Conservation (phyloP, 2,113 vertebrate genomes). For the Cyprinus carpio region DNA sequence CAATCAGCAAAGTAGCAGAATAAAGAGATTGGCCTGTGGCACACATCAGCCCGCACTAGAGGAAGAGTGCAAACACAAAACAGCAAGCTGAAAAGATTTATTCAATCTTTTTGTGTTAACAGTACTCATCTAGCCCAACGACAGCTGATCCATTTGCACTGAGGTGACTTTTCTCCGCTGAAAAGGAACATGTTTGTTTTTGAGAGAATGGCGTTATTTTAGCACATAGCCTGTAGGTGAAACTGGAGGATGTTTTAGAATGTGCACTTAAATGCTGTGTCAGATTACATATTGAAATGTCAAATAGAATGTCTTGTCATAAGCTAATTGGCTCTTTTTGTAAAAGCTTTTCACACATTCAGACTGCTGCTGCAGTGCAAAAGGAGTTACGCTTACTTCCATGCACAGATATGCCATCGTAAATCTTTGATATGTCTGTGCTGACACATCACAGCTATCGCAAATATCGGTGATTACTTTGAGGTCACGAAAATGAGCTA, state of each 20-base stretch:
- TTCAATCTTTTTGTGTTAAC: conserved; percentile 6
- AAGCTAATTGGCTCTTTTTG: neutral
- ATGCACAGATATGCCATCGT: conserved; percentile 23
- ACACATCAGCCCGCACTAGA: conserved; percentile 6
- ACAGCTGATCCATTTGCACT: conserved; percentile 23
- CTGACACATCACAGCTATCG: conserved; percentile 47
- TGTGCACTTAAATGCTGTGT: neutral
- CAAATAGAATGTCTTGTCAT: neutral
- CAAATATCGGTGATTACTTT: conserved; percentile 27
- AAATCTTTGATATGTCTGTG: conserved; percentile 50
- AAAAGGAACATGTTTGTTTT: conserved; percentile 24
- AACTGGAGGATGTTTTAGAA: neutral
- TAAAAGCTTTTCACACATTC: neutral
- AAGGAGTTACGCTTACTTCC: neutral
- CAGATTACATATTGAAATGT: neutral
- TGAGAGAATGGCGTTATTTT: neutral
- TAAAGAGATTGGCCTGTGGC: conserved; percentile 52
- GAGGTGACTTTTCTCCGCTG: neutral
- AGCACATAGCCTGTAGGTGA: neutral
- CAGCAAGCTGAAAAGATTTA: conserved; percentile 35
- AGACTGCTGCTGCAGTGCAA: neutral
- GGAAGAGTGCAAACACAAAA: conserved; percentile 38
- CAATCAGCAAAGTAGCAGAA: conserved; percentile 59
- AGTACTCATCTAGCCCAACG: neutral
- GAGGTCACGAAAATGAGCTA: conserved; percentile 46